Base-by-base conservation (phyloP, 2,888 invertebrate species). In the Orchesella flavescens region DNA sequence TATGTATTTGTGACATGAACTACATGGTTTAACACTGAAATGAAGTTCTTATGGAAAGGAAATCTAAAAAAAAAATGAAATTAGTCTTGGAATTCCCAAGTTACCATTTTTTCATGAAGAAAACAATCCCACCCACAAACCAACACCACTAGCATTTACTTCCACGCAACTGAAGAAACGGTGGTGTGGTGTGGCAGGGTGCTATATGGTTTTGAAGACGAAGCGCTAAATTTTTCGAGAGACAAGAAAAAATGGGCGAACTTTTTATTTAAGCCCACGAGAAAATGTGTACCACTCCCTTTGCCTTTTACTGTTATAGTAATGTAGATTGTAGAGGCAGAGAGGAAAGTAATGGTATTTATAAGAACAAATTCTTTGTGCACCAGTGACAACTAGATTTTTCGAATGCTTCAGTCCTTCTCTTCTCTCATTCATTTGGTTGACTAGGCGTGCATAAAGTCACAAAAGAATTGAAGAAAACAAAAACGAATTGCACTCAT, bases 401-500 rank as follows among this genome's bases (percentile, higher is more conserved):
- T 76, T 44, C 34, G 34, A 4, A 2, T 34, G 34, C 34, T 34
- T 34, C n/a, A n/a, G 43, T 53, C 34, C 34, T 24, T n/a, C 24
- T 55, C 65, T 34, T 46, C 43, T 68, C 61, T 55, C 76, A 66
- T 68, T 76, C 68, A 68, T 68, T 68, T 76, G 68, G 19, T 68
- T 68, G 76, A 76, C 76, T 75, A 75, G 66, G 49, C 66, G 57
- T 76, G 76, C 76, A 76, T 76, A 69, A 69, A 69, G 69, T 69
- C 24, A 49, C n/a, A 49, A 66, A n/a, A 21, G 46, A 76, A 68
- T 34, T 43, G 57, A 57, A 44, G 57, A 65, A 63, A 74, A 49
- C 59, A 53, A 66, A 13, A 21, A 21, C 23, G 19, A 49, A 53
- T 53, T 53, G 15, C 43, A 65, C 9, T 34, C 24, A 34, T 19